These are phyloP conservation scores for Batillaria attramentaria DNA, from an alignment of 1,140 invertebrate species.

Conservation along the genomic window DNA sequence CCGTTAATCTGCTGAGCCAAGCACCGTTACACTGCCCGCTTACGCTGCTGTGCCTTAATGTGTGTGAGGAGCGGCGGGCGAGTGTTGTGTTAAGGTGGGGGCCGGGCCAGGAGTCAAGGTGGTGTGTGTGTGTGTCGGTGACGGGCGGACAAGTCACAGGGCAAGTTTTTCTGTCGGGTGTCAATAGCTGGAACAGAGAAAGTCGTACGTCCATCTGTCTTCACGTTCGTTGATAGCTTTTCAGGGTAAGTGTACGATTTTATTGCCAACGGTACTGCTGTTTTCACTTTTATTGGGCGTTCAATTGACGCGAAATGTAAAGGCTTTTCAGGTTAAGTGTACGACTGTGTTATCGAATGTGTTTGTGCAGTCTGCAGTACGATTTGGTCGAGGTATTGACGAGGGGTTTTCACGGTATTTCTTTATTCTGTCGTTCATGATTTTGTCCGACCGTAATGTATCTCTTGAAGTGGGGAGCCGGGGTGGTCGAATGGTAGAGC, in stretches of 20 bases:
- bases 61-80: background rate
- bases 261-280: background rate
- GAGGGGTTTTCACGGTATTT: no score
- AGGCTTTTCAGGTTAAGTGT: no score
- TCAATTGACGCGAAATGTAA: background rate
- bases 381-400: no score
- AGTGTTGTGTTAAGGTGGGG: background rate
- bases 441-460: no score
- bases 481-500: no score
- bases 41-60: background rate
- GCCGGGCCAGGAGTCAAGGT: background rate
- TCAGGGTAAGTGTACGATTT: background rate
- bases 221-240: background rate
- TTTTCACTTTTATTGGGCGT: background rate
- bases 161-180: no score
- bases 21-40: background rate
- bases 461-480: no score
- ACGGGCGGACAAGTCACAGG: no score
- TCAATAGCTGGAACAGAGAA: no score
- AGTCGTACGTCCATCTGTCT: background rate
- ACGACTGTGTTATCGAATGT: no score
- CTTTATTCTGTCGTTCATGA: no score
- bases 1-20: background rate
- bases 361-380: no score
- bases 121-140: constrained; percentile 1